These are phyloP conservation scores for Pachyseris speciosa DNA, from an alignment of 64 coral and sea anemone genomes.

Conservation along the genomic window DNA sequence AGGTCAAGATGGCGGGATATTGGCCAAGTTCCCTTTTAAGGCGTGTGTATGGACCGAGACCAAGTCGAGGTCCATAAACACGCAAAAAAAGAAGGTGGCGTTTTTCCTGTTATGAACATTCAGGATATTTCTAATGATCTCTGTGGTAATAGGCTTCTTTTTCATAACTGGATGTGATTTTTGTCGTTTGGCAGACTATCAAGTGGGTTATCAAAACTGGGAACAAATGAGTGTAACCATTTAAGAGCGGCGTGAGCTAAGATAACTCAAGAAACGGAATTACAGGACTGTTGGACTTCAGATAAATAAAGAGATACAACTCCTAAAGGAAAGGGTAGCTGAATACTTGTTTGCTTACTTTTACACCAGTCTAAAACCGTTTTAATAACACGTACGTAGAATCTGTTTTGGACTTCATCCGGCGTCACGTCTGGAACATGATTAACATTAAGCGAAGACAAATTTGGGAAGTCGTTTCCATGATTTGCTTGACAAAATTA, in stretches of 20 bases:
- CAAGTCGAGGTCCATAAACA: too few relatives aligned
- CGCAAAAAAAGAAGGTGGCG: too few relatives aligned
- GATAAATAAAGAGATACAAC: slow-evolving; percentile 51
- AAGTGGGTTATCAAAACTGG: slow-evolving; percentile 27
- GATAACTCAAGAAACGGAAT: slow-evolving; percentile 42
- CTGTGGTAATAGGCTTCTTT: slow-evolving; percentile 46
- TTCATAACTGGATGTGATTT: slow-evolving; percentile 9
- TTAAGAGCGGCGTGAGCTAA: slow-evolving; percentile 49
- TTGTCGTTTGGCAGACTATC: slow-evolving; percentile 48
- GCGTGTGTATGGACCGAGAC: too few relatives aligned
- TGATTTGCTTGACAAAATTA: slow-evolving; percentile 20
- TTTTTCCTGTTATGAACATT: background rate
- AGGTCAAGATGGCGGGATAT: too few relatives aligned
- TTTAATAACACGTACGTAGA: slow-evolving; percentile 49
- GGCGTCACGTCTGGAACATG: slow-evolving; percentile 30
- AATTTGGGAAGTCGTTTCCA: slow-evolving; percentile 15
- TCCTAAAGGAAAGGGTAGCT: slow-evolving; percentile 45
- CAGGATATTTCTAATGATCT: slow-evolving; percentile 37
- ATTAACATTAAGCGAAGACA: slow-evolving; percentile 17
- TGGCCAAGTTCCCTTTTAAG: too few relatives aligned
- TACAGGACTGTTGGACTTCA: slow-evolving; percentile 46
- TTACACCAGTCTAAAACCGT: slow-evolving; percentile 56
- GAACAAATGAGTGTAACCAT: slow-evolving; percentile 57
- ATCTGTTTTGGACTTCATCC: slow-evolving; percentile 58
- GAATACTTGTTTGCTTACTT: slow-evolving; percentile 22